Evolutionary conservation across 2,888 invertebrate genomes (phyloP).

Genomic region (Punctoribates punctum): DNA sequence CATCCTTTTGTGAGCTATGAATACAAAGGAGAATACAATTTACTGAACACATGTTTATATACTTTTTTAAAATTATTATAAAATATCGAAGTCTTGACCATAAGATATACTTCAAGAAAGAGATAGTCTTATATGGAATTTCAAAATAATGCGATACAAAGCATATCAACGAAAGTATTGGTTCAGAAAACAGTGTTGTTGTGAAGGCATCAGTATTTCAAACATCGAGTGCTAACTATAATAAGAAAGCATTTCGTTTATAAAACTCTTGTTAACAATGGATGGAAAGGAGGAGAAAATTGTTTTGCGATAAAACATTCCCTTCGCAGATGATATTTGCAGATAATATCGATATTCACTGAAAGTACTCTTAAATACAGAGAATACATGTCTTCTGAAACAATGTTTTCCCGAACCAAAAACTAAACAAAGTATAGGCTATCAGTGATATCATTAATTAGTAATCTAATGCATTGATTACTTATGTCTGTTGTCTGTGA

Average conservation of each 20-base stretch:
- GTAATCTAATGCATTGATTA: too few species aligned
- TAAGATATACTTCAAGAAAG: not conserved
- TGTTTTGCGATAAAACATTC: constrained; percentile 15
- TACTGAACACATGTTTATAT: not conserved
- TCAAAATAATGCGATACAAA: constrained; percentile 6
- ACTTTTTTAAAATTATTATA: not conserved
- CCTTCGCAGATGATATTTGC: constrained; percentile 3
- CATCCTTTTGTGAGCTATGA: not conserved
- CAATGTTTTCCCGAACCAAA: too few species aligned
- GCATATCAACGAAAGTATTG: not conserved
- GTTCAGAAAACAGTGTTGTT: not conserved
- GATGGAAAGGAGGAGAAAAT: not conserved
- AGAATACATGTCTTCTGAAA: not conserved
- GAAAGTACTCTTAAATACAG: not conserved
- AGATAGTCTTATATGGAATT: not conserved
- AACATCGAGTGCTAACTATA: not conserved
- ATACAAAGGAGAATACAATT: not conserved
- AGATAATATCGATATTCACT: constrained; percentile 10
- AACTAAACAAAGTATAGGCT: too few species aligned
- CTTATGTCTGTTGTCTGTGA: too few species aligned
- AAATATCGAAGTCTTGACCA: constrained; percentile 9
- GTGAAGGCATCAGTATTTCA: not conserved
- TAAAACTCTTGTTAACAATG: not conserved
- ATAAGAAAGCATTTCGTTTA: constrained; percentile 1
- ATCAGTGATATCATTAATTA: too few species aligned